phyloP scores from a whole-genome alignment of 2,113 vertebrate genomes.

The Panurus biarmicus region DNA sequence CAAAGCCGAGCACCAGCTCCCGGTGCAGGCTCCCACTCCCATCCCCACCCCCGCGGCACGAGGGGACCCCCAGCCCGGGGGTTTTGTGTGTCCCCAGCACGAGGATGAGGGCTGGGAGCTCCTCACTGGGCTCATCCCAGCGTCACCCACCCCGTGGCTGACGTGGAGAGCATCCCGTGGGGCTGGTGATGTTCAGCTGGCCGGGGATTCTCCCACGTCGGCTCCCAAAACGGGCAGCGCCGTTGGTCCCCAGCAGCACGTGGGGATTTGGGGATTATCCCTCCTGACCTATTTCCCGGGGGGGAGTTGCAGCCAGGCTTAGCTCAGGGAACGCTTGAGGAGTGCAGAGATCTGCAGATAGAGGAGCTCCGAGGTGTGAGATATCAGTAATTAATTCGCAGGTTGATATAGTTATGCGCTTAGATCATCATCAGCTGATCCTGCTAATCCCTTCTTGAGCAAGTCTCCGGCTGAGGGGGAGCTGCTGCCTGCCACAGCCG shows the following conservation, averaged over 20 bases:
- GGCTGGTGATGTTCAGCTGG: background rate
- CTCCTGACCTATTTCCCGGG: conserved; percentile 10
- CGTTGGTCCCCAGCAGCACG: background rate
- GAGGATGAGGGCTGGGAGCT: background rate
- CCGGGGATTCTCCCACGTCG: background rate
- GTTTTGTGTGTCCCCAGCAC: rapidly evolving
- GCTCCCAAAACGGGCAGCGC: background rate
- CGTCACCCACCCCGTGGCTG: rapidly evolving
- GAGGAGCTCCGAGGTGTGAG: background rate
- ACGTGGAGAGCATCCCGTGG: rapidly evolving
- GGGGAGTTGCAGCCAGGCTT: background rate
- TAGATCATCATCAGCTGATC: conserved; percentile 53
- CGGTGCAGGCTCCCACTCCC: rapidly evolving
- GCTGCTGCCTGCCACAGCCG: background rate
- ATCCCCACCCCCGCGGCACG: rapidly evolving
- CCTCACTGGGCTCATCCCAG: rapidly evolving
- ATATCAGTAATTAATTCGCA: conserved; percentile 32
- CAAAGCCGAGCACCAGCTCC: background rate
- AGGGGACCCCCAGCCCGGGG: rapidly evolving
- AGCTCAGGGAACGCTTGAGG: background rate
- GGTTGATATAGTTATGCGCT: conserved; percentile 47
- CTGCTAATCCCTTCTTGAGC: conserved; percentile 53
- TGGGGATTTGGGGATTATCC: background rate
- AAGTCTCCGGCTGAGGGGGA: background rate
- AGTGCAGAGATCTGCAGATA: background rate